Evolutionary conservation across 2,113 vertebrate genomes (phyloP).

Genomic region (Nannospalax galili): DNA sequence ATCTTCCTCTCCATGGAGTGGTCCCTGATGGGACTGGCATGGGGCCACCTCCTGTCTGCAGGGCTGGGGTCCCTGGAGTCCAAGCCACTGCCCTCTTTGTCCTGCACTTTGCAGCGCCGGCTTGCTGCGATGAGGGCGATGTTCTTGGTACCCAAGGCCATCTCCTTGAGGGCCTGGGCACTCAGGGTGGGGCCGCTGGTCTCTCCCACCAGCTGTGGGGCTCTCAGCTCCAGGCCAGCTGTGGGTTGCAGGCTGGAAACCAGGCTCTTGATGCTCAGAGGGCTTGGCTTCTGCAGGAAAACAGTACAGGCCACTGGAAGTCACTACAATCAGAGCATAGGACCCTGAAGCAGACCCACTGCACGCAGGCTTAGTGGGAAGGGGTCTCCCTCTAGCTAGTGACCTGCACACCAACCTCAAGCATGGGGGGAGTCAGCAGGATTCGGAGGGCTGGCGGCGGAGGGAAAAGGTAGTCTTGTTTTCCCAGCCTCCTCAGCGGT

Average conservation of each 20-base stretch:
- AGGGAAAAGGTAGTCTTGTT: conserved; percentile 53
- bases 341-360: background rate
- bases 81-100: background rate
- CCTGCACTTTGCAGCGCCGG: conserved; percentile 58
- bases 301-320: background rate
- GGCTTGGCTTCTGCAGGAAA: conserved; percentile 18
- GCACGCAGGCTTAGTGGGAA: background rate
- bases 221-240: background rate
- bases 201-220: background rate
- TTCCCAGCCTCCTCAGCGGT: background rate
- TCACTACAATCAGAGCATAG: background rate
- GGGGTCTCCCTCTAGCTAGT: background rate
- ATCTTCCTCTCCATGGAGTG: conserved; percentile 58
- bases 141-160: conserved; percentile 81
- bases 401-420: conserved; percentile 61
- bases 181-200: conserved; percentile 15
- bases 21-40: conserved; percentile 20
- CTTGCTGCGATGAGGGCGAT: conserved; percentile 82
- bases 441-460: background rate
- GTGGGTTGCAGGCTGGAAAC: conserved; percentile 36
- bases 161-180: conserved; percentile 78
- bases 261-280: background rate
- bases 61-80: conserved; percentile 23
- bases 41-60: background rate
- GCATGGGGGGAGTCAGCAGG: conserved; percentile 50